Evolutionary conservation across 2,888 invertebrate genomes (phyloP).

Genomic region (Acleris emargana): DNA sequence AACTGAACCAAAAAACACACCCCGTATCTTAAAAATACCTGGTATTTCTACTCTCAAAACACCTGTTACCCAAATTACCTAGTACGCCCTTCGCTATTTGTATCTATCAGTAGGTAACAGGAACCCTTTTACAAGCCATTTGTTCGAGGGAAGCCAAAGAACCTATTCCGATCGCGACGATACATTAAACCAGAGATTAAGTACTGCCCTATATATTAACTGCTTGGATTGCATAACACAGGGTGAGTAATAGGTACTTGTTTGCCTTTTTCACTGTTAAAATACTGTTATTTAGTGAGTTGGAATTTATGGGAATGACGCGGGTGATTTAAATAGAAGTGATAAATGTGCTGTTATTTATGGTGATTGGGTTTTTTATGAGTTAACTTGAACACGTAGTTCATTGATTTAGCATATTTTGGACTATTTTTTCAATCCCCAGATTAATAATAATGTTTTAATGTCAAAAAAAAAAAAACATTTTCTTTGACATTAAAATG

Average conservation of each 20-base stretch:
- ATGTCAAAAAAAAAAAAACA: too few relatives aligned
- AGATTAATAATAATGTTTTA: too few relatives aligned
- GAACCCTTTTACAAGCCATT: constrained; percentile 41
- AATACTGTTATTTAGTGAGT: constrained; percentile 6
- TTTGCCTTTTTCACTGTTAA: constrained; percentile 20
- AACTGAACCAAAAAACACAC: background rate
- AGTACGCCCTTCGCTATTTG: constrained; percentile 32
- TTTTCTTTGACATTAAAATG: too few relatives aligned
- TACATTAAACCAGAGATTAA: constrained; percentile 41
- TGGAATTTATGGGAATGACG: background rate
- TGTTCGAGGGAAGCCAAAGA: constrained; percentile 34
- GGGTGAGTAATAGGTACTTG: constrained; percentile 15
- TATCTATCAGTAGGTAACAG: constrained; percentile 37
- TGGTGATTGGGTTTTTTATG: too few relatives aligned
- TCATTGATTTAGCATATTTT: too few relatives aligned
- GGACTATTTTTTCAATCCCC: too few relatives aligned
- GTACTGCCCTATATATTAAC: constrained; percentile 36
- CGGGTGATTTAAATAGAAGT: too few relatives aligned
- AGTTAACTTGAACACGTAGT: too few relatives aligned
- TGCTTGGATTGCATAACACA: constrained; percentile 19
- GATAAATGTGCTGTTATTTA: too few relatives aligned
- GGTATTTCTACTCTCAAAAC: constrained; percentile 31
- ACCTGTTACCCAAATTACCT: constrained; percentile 34
- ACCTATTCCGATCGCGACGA: constrained; percentile 37
- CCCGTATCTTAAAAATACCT: background rate